Evolutionary conservation across 2,797 vertebrate species (phyloP).

Genomic region (Glyptemys insculpta): DNA sequence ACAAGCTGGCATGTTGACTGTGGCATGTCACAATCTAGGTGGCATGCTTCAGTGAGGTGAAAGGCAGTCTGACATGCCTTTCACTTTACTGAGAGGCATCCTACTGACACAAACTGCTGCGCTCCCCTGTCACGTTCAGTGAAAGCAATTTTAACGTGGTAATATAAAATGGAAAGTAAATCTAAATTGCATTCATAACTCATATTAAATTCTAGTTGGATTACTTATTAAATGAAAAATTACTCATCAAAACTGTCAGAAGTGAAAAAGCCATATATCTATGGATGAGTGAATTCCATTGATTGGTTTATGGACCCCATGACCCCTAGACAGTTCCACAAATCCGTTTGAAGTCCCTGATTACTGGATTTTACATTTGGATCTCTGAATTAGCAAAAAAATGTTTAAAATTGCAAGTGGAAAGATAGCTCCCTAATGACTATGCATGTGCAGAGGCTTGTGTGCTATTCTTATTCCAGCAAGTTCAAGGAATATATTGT

Average conservation of each 20-base stretch:
- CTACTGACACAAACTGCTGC: not conserved
- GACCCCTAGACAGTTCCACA: not conserved
- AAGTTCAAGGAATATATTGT: not conserved
- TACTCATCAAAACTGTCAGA: not conserved
- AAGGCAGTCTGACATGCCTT: not conserved
- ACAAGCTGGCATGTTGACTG: not conserved
- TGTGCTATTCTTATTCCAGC: not conserved
- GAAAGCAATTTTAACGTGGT: not conserved
- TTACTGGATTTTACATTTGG: not conserved
- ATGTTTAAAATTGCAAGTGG: not conserved
- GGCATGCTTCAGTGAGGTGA: not conserved
- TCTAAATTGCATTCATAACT: not conserved
- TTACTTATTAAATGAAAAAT: not conserved
- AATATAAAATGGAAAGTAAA: not conserved
- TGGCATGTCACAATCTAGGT: not conserved
- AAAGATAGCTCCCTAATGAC: not conserved
- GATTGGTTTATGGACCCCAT: not conserved
- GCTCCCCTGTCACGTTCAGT: not conserved
- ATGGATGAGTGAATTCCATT: not conserved
- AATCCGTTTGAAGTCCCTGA: not conserved
- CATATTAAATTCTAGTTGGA: not conserved
- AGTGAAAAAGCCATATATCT: not conserved
- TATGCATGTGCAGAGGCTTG: not conserved
- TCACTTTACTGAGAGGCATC: not conserved
- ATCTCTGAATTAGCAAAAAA: not conserved